Percentiles rank a stretch among this genome's conserved stretches.
Evolutionary conservation across 2,797 vertebrate species (phyloP).

Genomic region (Bovichtus diacanthus): DNA sequence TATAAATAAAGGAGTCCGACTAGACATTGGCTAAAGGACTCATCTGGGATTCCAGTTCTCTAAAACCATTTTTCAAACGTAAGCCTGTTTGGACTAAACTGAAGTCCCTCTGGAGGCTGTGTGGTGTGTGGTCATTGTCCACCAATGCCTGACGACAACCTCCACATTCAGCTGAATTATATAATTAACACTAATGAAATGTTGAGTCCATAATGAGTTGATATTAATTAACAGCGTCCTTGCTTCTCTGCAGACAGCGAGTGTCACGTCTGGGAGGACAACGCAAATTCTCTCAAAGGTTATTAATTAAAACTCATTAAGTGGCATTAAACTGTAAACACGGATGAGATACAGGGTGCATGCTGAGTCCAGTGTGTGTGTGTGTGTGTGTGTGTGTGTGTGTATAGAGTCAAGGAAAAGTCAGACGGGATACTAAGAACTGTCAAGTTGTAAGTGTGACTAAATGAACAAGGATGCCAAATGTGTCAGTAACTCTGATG

Average conservation of each 20-base stretch:
- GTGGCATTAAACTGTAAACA: constrained; percentile 23
- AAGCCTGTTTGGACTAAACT: background rate
- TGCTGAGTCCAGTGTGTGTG: background rate
- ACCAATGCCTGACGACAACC: background rate
- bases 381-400: background rate
- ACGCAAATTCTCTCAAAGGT: constrained; percentile 46
- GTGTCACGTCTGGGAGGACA: constrained; percentile 36
- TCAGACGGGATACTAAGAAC: constrained; percentile 7
- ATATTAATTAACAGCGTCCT: constrained; percentile 53
- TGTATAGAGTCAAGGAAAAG: background rate
- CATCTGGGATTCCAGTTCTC: background rate
- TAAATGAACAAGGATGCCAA: constrained; percentile 16
- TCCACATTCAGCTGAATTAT: constrained; percentile 29
- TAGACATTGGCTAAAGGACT: background rate
- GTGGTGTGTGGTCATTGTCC: constrained; percentile 3
- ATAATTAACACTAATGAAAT: constrained; percentile 50
- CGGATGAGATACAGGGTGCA: constrained; percentile 22
- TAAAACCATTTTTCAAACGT: constrained; percentile 1
- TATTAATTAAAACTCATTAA: constrained; percentile 56
- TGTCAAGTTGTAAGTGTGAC: constrained; percentile 12
- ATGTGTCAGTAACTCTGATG: constrained; percentile 14
- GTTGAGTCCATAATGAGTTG: constrained; percentile 38
- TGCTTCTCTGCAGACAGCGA: constrained; percentile 36
- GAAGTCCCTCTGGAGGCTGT: constrained; percentile 16
- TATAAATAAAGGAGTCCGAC: constrained; percentile 6